Evolutionary conservation across 2,113 vertebrate species (phyloP), one percentile per base, ranked within the genome.

Genomic region (Cichladusa arquata): DNA sequence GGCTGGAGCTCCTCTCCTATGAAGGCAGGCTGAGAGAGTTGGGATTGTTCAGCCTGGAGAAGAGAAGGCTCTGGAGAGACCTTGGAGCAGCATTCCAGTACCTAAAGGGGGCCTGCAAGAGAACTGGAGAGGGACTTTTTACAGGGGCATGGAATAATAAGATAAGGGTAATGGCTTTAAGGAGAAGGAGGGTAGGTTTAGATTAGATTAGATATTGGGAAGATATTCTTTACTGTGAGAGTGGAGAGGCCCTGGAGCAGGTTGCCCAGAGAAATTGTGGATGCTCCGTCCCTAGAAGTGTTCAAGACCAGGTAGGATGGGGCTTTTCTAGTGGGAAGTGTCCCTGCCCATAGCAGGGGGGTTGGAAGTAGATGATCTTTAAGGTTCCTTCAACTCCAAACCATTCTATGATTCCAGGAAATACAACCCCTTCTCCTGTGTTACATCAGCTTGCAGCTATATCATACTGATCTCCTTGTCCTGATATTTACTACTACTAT

Each of bases 361-460:
- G 0, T 6, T 61, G 29, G 18, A 77, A 28, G 8, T 6, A 31
- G 8, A 13, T 33, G 17, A 19, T 34, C 20, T 54, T 40, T 31
- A 31, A 31, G 14, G 18, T 56, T 8, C 14, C 14, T 69, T 77
- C 0, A 0, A 36, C 29, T 40, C 48, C 34, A 54, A 53, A 19
- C 14, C 6, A 23, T 62, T 23, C 56, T 33, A 20, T 69, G 31
- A 48, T 33, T 23, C 47, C 64, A 19, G 23, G 5, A 70, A 77
- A 33, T 6, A 42, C 40, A 69, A 24, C 9, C 1, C 17, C 8
- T 9, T 53, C 47, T 67, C 23, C 51, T 0, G 0, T 6, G 6
- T 40, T 58, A 1, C 8, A 31, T 57, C 54, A 57, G 24, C 23
- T 45, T 47, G 36, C 51, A 19, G 24, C 19, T 31, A 1, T 9